Evolutionary conservation across 2,797 vertebrate species (phyloP), one percentile per base, ranked within the genome.

Genomic region (Gymnopithys bicolor): DNA sequence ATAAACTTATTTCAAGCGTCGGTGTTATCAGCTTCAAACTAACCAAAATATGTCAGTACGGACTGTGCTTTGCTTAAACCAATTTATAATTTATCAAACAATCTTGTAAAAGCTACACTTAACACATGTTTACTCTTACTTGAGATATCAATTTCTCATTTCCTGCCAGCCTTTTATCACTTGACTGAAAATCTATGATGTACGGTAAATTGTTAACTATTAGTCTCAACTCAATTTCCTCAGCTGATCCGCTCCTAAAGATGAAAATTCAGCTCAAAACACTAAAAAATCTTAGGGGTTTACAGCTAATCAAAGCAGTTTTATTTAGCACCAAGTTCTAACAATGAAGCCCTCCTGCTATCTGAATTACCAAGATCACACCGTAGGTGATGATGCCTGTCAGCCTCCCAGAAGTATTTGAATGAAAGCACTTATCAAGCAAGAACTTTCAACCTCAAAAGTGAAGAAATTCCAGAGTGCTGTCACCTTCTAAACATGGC

Each of bases 201-300:
- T 85, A 91, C 15, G 63, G 94, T 96, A 95, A 97, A 96, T 94
- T 95, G 95, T 96, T 96, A 95, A 96, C 94, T 94, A 89, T 86
- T 90, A 94, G 69, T 55, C 84, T 87, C 90, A 90, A 94, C 73
- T 92, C 85, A 76, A 91, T 96, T 96, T 97, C 95, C 95, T 96
- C 78, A 68, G 85, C 69, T 89, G 92, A 96, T 95, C 52, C 86
- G 78, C 84, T 53, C 79, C 95, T 92, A 93, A 93, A 94, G 85
- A 96, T 30, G 69, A 92, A 93, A 89, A 92, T 84, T 81, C 89
- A 68, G 60, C 89, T 89, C 8, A 12, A 89, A 97, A 95, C 69
- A 48, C 74, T 90, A 53, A 79, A 75, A 70, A 85, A 89, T 91
- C 88, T 75, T 45, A 53, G 15, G 3, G 74, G 84, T 93, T 94